These are phyloP conservation scores for Phyllotis vaccarum DNA, from an alignment of 2,797 vertebrate genomes.

Conservation along the genomic window DNA sequence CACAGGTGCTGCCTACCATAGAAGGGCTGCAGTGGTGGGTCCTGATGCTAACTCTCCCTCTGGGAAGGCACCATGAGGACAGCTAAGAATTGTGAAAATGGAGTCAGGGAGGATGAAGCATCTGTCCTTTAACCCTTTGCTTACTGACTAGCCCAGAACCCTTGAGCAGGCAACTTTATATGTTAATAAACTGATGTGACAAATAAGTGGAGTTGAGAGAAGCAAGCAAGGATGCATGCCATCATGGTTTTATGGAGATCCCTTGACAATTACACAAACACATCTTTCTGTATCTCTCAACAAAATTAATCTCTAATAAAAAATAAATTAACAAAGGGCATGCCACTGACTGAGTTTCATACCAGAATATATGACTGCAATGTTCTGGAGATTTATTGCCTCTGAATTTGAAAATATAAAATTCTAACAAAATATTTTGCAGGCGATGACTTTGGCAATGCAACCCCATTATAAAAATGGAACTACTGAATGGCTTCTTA, in stretches of 20 bases:
- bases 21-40: not conserved
- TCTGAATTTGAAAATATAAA: constrained; percentile 50
- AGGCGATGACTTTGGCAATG: not conserved
- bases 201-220: not conserved
- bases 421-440: constrained; percentile 35
- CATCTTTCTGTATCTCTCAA: not conserved
- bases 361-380: not conserved
- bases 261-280: accelerated
- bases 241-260: not conserved
- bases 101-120: not conserved
- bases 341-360: not conserved
- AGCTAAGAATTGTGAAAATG: not conserved
- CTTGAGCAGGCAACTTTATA: not conserved
- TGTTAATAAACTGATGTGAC: not conserved
- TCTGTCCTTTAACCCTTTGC: not conserved
- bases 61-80: not conserved
- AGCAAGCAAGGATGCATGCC: not conserved
- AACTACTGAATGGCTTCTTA: not conserved
- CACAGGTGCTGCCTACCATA: not conserved
- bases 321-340: not conserved
- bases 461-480: not conserved
- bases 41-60: not conserved
- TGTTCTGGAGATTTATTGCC: not conserved
- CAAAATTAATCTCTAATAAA: not conserved
- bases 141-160: not conserved